Evolutionary conservation across 2,113 vertebrate species (phyloP), one percentile per base, ranked within the genome.

Genomic region (Callipepla squamata): DNA sequence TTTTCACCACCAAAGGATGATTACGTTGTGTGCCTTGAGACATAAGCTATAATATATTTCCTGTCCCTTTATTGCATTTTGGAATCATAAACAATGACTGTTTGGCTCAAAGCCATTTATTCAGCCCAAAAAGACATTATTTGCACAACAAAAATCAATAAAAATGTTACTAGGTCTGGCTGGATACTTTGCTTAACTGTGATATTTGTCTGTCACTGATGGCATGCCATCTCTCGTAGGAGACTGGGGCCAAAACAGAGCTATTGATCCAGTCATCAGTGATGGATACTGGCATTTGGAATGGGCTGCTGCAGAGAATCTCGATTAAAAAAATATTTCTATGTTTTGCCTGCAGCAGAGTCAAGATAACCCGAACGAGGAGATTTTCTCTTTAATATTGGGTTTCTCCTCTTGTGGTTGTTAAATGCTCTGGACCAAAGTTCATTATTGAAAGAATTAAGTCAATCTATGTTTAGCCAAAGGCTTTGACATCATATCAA

Each of bases 101-200:
- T 98, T 99, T 99, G 98, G 99, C 99, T 99, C 98, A 98, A 98
- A 99, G 99, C 98, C 98, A 99, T 99, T 99, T 99, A 99, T 99
- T 99, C 98, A 98, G 98, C 98, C 98, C 98, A 99, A 99, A 98
- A 98, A 99, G 98, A 98, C 99, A 99, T 99, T 99, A 99, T 99
- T 99, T 99, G 98, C 98, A 98, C 98, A 97, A 98, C 98, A 98
- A 98, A 98, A 98, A 99, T 99, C 99, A 99, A 99, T 99, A 99
- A 98, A 98, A 98, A 98, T 98, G 98, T 98, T 98, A 98, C 98
- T 98, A 97, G 98, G 98, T 98, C 98, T 98, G 98, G 97, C 98
- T 97, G 97, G 98, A 98, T 98, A 98, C 98, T 98, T 98, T 98
- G 97, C 98, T 98, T 98, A 98, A 98, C 98, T 98, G 98, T 99